A percentile compares a stretch with the other conserved stretches of the same genome.
Evolutionary conservation across 2,888 invertebrate genomes (phyloP).

Genomic region (Elysia crispata): DNA sequence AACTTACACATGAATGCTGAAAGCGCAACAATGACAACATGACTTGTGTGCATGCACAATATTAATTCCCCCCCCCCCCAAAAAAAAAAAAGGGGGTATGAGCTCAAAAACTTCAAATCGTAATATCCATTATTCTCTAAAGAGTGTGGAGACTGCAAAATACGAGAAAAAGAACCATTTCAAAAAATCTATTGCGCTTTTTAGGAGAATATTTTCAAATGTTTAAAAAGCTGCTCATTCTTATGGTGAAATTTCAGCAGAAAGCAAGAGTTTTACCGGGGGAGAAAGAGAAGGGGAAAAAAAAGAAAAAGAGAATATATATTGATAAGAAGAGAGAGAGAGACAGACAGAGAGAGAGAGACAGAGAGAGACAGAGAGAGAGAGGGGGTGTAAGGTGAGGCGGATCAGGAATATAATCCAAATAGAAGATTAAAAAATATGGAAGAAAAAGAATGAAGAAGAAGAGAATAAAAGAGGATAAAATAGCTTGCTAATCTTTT

Average conservation of each 20-base stretch:
- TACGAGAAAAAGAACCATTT: background rate
- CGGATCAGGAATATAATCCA: too few species aligned
- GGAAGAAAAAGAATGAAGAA: too few species aligned
- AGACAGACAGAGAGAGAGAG: constrained; percentile 38
- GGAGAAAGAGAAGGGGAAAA: background rate
- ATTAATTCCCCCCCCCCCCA: too few species aligned
- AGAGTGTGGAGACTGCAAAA: background rate
- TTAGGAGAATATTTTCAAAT: too few species aligned
- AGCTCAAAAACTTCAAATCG: too few species aligned
- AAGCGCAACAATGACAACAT: background rate
- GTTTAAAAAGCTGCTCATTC: too few species aligned
- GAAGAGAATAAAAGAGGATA: too few species aligned
- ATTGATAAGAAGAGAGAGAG: background rate
- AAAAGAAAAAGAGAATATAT: background rate
- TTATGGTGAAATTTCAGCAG: background rate
- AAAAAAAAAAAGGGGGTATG: background rate
- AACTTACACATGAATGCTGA: too few species aligned
- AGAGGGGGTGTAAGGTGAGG: too few species aligned
- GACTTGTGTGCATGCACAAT: background rate
- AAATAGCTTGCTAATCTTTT: too few species aligned
- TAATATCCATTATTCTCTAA: too few species aligned
- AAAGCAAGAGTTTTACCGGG: constrained; percentile 1
- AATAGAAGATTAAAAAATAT: too few species aligned
- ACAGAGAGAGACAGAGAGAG: constrained; percentile 32
- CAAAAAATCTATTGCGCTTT: background rate